Evolutionary conservation across 2,113 vertebrate species (phyloP).

Genomic region (Amblyopsis rosae): DNA sequence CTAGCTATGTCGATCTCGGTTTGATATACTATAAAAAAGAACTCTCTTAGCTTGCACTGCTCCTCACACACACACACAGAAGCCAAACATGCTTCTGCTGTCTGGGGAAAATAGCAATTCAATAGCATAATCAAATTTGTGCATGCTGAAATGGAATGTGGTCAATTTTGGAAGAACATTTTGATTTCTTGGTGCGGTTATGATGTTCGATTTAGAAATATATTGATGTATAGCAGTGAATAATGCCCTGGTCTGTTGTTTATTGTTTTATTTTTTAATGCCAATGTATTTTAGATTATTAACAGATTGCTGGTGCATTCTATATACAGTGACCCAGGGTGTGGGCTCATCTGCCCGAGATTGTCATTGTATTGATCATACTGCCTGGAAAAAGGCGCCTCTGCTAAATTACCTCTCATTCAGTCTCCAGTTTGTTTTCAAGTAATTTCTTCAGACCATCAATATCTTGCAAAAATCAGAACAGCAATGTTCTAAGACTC

Average conservation of each 20-base stretch:
- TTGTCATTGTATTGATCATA: constrained; percentile 30
- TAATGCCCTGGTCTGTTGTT: constrained; percentile 5
- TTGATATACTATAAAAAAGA: constrained; percentile 1
- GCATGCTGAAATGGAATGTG: constrained; percentile 22
- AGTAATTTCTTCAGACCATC: neutral
- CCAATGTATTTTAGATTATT: constrained; percentile 34
- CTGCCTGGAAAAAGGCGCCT: neutral
- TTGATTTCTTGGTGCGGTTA: constrained; percentile 15
- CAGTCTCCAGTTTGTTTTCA: neutral
- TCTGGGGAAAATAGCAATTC: constrained; percentile 23
- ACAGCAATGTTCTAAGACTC: neutral
- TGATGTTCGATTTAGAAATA: constrained; percentile 7
- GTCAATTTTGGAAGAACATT: constrained; percentile 25
- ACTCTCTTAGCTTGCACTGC: constrained; percentile 2
- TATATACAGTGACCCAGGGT: constrained; percentile 24
- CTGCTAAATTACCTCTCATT: neutral
- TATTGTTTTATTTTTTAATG: constrained; percentile 10
- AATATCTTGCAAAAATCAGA: neutral
- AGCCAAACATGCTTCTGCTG: constrained; percentile 3
- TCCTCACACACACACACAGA: neutral
- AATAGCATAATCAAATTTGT: constrained; percentile 33
- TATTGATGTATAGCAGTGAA: constrained; percentile 16
- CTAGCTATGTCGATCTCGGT: constrained; percentile 1
- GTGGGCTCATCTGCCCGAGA: constrained; percentile 29
- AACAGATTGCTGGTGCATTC: constrained; percentile 32